Evolutionary conservation across 2,797 vertebrate species (phyloP).

Genomic region (Gorsachius magnificus): DNA sequence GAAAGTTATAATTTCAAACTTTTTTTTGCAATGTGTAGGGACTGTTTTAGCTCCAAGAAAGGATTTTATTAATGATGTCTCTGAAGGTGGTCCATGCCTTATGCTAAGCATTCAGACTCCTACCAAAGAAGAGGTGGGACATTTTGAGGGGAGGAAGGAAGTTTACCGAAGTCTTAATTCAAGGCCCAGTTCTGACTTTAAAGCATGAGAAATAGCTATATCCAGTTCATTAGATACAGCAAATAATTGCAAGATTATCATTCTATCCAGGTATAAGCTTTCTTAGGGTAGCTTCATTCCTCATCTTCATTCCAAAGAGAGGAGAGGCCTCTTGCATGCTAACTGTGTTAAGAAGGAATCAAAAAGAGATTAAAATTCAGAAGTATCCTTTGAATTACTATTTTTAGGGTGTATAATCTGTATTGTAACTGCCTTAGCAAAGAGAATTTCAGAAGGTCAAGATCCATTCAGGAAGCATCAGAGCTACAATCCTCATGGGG

Average conservation of each 20-base stretch:
- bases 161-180: neutral
- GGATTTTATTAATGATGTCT: neutral
- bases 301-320: neutral
- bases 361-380: constrained; percentile 19
- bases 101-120: neutral
- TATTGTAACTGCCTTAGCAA: constrained; percentile 12
- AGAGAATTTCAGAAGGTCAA: constrained; percentile 12
- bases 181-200: neutral
- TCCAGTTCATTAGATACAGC: neutral
- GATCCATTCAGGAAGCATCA: constrained; percentile 6
- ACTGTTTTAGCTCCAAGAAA: neutral
- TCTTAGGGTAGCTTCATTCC: neutral
- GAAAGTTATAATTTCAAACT: neutral
- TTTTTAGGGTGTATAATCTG: constrained; percentile 11
- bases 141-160: neutral
- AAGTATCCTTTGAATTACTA: constrained; percentile 1
- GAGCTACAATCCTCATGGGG: neutral
- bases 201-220: neutral
- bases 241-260: neutral
- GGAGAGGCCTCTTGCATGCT: neutral
- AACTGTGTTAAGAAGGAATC: neutral
- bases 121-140: neutral
- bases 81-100: neutral
- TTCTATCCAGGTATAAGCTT: neutral
- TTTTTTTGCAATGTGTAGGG: neutral